These are phyloP conservation scores for Clarias batrachus DNA, from an alignment of 2,113 vertebrate species.

Conservation along the genomic window DNA sequence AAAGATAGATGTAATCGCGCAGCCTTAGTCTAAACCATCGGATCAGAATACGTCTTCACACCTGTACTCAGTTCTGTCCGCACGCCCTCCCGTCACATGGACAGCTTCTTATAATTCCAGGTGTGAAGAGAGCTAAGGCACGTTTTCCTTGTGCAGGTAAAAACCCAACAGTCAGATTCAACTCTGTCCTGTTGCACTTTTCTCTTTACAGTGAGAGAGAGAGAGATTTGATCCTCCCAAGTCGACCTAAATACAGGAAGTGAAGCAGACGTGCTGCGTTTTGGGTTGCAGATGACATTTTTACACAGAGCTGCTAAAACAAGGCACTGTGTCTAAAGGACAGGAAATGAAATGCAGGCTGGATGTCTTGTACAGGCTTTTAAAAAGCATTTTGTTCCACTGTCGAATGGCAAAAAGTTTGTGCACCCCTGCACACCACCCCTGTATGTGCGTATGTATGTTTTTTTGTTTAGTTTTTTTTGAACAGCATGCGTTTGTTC, in stretches of 20 bases:
- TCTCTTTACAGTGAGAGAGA: neutral
- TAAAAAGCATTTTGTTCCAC: neutral
- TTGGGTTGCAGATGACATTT: neutral
- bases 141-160: neutral
- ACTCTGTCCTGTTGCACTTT: neutral
- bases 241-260: neutral
- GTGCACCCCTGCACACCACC: too few species aligned
- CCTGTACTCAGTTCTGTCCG: neutral
- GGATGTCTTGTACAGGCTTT: neutral
- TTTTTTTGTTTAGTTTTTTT: too few species aligned
- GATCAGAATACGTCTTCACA: neutral
- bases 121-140: neutral
- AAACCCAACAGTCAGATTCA: neutral
- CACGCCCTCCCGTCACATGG: neutral
- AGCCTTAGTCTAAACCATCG: too few species aligned
- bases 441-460: too few species aligned
- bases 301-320: neutral
- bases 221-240: neutral
- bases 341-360: neutral
- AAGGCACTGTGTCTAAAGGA: neutral
- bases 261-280: neutral
- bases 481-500: neutral
- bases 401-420: too few species aligned
- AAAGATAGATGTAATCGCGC: too few species aligned
- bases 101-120: neutral